phyloP scores from a whole-genome alignment of 64 coral and sea anemone genomes.

The Actinia tenebrosa region DNA sequence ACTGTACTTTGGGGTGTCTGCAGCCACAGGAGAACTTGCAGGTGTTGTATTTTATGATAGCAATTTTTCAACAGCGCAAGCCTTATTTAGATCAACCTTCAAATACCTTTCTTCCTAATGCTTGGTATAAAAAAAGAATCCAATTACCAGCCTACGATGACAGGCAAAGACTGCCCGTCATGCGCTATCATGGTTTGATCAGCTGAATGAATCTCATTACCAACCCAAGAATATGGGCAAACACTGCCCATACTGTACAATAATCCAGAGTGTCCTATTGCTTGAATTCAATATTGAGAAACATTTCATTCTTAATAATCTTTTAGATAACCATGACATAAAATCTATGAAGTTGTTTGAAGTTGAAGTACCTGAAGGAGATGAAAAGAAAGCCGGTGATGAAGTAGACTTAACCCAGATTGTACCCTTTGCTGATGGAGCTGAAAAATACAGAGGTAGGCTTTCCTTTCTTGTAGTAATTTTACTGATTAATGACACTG shows the following conservation, averaged over 20 bases:
- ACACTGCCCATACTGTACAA: too few species aligned
- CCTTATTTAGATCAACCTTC: too few species aligned
- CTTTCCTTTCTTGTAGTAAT: neutral
- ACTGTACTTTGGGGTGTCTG: constrained; percentile 76
- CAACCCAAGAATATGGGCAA: too few species aligned
- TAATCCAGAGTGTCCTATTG: too few species aligned
- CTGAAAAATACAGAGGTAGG: constrained; percentile 78
- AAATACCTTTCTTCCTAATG: neutral
- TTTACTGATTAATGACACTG: too few species aligned
- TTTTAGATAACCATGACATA: constrained; percentile 97
- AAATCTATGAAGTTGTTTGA: constrained; percentile 97
- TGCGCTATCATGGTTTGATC: too few species aligned
- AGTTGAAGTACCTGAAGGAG: constrained; percentile 52
- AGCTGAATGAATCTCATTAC: too few species aligned
- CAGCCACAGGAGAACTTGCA: constrained; percentile 89
- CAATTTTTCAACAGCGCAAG: neutral
- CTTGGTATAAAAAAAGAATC: too few species aligned
- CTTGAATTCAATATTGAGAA: neutral
- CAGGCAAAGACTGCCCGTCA: too few species aligned
- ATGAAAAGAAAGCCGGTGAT: constrained; percentile 2
- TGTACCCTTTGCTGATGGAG: constrained; percentile 65
- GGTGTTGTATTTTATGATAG: constrained; percentile 18
- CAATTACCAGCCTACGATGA: too few species aligned
- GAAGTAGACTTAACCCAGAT: constrained; percentile 57
- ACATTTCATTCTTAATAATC: neutral